Base-by-base conservation (phyloP, 1,140 invertebrate genomes). In the Apis cerana region DNA sequence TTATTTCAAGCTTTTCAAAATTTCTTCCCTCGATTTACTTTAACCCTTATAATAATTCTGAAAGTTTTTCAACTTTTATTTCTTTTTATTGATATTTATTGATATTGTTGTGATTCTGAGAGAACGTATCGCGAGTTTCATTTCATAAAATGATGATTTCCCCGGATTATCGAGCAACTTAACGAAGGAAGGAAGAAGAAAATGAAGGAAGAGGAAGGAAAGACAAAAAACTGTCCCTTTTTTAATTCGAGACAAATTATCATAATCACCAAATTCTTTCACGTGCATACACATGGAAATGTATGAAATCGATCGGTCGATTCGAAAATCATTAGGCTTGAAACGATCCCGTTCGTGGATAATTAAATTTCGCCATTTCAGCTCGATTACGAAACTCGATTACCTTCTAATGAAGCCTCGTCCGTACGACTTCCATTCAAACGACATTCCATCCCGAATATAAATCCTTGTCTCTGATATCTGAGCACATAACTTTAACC, bases 361-460 rank as follows among this genome's bases (percentile, higher is more conserved):
- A 23, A 80, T 80, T 62, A 61, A 62, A 72, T 72, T 72, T 48
- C 15, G 3, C 54, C 69, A 27, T 61, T 71, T 12, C 21, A 17
- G 27, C 27, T 33, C 27, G 15, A 33, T 64, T 71, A 52, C 23
- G 17, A 80, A 62, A 80, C 61, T 62, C 69, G 50, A 80, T 80
- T 54, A 80, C 15, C 23, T 23, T 43, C 11, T 27, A 68, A 33
- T 23, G 52, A 59, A 54, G 23, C 56, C 59, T 33, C 50, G 61
- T 52, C 13, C 67, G 43, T 43, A 27, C 67, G 12, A 15, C 50
- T 33, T 8, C 12, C 12, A n/a, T 27, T 13, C 27, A 12, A 54
- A 27, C 70, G 19, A 12, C 27, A 19, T 43, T 8, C 23, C 19
- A 17, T 21, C 27, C 52, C 27, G 21, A 74, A 19, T 48, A 52